Evolutionary conservation across 2,113 vertebrate species (phyloP), one percentile per base, ranked within the genome.

Genomic region (Austrofundulus limnaeus): DNA sequence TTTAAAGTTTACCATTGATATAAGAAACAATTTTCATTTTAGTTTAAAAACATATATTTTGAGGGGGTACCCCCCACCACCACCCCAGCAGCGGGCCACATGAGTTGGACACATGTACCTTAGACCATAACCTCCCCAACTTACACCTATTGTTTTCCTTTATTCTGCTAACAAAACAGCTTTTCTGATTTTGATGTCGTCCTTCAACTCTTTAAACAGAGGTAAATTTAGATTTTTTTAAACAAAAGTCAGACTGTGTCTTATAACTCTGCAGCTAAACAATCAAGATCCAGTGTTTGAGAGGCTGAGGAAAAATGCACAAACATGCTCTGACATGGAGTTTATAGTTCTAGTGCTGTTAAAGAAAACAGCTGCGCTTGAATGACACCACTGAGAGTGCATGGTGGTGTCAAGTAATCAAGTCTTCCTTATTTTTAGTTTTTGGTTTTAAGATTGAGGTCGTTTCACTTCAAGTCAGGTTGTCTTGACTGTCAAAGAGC

Each of bases 271-370:
- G 83, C 76, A 77, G 72, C 83, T 51, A 5, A 38, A 77, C 75
- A 75, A 70, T 79, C 51, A 5, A 53, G 31, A n/a, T 21, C 53
- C 63, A n/a, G 23, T 51, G 31, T n/a, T 51, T 61, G 56, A 57
- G 72, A 51, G 70, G 64, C 58, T 8, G 23, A 68, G 52, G 48
- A 16, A 64, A 41, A 73, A 64, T 25, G 43, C 53, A 3, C 4
- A 70, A 74, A 53, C 80, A 8, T 67, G 80, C 12, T 80, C 66
- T 54, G 72, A 85, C 87, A 61, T 48, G 66, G 21, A 66, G 52
- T 58, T 25, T 73, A 80, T 75, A 74, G 39, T 52, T 85, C 12
- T 24, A 55, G 60, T 39, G 39, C 41, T 28, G 66, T 75, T 59
- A 72, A 57, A 68, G 42, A 67, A 69, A 77, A 60, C 61, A 37